Base-by-base conservation (phyloP, 92 coral and sea anemone genomes). In the Bergia sp. region DNA sequence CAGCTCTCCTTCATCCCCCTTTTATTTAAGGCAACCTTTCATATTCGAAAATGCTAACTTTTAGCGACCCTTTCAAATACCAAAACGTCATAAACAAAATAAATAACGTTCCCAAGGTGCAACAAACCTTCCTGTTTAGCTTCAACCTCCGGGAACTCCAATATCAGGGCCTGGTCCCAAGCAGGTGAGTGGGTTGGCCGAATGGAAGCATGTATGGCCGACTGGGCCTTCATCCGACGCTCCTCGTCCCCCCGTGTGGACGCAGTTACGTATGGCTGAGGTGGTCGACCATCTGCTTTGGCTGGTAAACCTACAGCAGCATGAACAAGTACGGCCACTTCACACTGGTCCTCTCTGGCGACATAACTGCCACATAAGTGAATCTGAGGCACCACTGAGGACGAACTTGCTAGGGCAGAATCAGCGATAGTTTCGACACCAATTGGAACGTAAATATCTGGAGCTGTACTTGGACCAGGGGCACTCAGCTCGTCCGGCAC, bases 351-450 rank as follows among this genome's bases (percentile, higher is more conserved):
- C 82, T 88, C 94, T 77, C 95, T 90, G 66, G 98, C 95, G 49
- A 94, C 76, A 89, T 90, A 93, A 85, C 99, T 95, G 45, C 98
- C 99, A 95, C 98, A 95, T 12, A 96, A 91, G 82, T 96, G 96
- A 49, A 89, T 89, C 57, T 90, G 90, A 65, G 96, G 93, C 69
- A 89, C 94, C 45, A 94, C 76, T 64, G 90, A 69, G n/a, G 92
- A 86, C 53, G 88, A 82, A 37, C 91, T 58, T 23, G 92, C 91
- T 36, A 93, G 90, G 37, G 96, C 94, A 73, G 94, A 36, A 81
- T 95, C 98, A 57, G 86, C 47, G 45, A 82, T 36, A 82, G 86
- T 65, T 82, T 82, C 75, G 73, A 69, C 45, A 7, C 38, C 86
- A 8, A 20, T 43, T 82, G 57, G 76, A 20, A 40, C 44, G 61